Evolutionary conservation across 2,797 vertebrate species (phyloP).

Genomic region (Staurois parvus): DNA sequence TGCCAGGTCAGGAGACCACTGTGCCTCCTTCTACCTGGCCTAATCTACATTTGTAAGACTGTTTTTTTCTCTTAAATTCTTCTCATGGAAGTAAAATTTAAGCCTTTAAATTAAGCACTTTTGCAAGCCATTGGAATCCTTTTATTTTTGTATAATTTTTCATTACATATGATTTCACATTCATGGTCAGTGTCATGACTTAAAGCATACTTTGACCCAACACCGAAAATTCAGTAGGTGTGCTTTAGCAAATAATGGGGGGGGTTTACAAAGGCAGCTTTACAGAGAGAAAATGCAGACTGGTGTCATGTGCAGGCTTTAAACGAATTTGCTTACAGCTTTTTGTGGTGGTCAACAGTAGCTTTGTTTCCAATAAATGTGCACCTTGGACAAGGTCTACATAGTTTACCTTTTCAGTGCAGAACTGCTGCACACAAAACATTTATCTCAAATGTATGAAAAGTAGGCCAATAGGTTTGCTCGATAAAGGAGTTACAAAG

Average conservation of each 20-base stretch:
- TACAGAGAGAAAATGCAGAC: too few relatives aligned
- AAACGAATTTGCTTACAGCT: not conserved
- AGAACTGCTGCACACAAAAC: not conserved
- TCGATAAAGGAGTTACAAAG: not conserved
- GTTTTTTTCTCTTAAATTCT: not conserved
- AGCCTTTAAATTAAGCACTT: conserved; percentile 16
- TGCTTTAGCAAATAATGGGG: too few relatives aligned
- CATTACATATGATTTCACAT: not conserved
- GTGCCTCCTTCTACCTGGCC: not conserved
- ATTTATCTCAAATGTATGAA: not conserved
- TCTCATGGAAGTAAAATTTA: not conserved
- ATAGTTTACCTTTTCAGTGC: not conserved
- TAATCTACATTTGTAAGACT: not conserved
- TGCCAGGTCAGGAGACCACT: not conserved
- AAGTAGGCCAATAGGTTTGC: not conserved
- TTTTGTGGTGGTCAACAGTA: not conserved
- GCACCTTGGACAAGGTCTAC: not conserved
- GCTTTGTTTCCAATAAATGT: not conserved
- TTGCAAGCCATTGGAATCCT: not conserved
- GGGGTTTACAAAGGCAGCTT: too few relatives aligned
- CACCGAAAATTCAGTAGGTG: too few relatives aligned
- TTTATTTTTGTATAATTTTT: not conserved
- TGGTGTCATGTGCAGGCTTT: too few relatives aligned
- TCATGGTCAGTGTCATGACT: not conserved
- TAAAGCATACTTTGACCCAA: too few relatives aligned